Base-by-base conservation (phyloP, 2,797 vertebrate genomes). In the Xenopus petersii region DNA sequence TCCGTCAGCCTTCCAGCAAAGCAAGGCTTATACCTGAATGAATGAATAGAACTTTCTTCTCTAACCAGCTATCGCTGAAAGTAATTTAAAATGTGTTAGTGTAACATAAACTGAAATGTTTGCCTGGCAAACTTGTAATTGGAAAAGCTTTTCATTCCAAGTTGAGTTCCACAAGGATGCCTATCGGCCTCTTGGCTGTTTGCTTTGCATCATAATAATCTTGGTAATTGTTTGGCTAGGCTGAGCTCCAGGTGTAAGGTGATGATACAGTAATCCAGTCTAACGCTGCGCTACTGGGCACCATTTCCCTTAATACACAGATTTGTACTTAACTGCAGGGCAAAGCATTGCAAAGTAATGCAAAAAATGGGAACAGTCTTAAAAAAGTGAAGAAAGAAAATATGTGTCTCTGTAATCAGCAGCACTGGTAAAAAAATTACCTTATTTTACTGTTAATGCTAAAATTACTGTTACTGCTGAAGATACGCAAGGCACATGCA, bases 141-240 rank as follows among this genome's bases (percentile, higher is more conserved):
- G 75, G 75, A 72, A 77, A 77, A 72, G 70, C 70, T 77, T 72
- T 67, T 67, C 61, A 67, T 77, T 72, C 75, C 75, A 61, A 51
- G 62, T 71, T 59, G 75, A 56, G 68, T 76, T 71, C 69, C 75
- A 56, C 47, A 46, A 42, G 70, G 75, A 67, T 63, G 58, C 49
- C 69, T 54, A 72, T 72, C 59, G 33, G 75, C 64, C 75, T 55
- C 30, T 62, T 30, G 64, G 69, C 70, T 67, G 56, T 63, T 67
- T 72, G 70, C 75, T 62, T 77, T 72, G 75, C 75, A 77, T 72
- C 75, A 48, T 72, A 77, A 77, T 77, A 72, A 77, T 72, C 75
- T 72, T 17, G 58, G 70, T 71, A 72, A 77, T 77, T 72, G 75
- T 77, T 77, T 71, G 75, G 56, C 75, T 61, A 48, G 75, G 70